phyloP scores from a whole-genome alignment of 30 jellyfish, hydroid and myxozoan genomes.

The Hydractinia symbiolongicarpus region DNA sequence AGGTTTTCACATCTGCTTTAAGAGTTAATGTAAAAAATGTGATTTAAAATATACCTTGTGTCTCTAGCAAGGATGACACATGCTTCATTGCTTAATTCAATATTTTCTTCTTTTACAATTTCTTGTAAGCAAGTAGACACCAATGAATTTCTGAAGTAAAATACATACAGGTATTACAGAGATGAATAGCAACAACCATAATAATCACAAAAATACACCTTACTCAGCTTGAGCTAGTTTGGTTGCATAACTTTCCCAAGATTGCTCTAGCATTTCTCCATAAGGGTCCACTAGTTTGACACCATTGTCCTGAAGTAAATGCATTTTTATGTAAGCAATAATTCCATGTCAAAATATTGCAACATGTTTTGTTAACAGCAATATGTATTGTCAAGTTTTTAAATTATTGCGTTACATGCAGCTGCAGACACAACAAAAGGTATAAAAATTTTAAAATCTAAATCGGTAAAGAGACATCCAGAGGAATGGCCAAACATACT shows the following conservation, averaged over 20 bases:
- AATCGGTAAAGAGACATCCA: too few relatives aligned
- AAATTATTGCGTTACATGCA: neutral
- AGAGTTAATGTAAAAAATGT: neutral
- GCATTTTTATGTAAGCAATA: neutral
- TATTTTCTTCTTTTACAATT: constrained; percentile 31
- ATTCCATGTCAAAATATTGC: neutral
- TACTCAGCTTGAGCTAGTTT: constrained; percentile 68
- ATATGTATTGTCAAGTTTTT: neutral
- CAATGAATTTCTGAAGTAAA: constrained; percentile 38
- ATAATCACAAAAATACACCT: neutral
- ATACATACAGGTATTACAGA: neutral
- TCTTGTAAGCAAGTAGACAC: constrained; percentile 33
- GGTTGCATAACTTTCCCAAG: constrained; percentile 94
- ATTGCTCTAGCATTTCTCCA: constrained; percentile 94
- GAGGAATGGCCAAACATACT: neutral
- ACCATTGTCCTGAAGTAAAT: constrained; percentile 84
- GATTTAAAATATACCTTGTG: constrained; percentile 49
- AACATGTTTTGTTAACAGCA: neutral
- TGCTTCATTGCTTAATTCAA: constrained; percentile 40
- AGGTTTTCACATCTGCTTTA: neutral
- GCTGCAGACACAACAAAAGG: too few relatives aligned
- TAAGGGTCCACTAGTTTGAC: constrained; percentile 81
- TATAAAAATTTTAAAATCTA: too few relatives aligned
- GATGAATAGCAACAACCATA: neutral
- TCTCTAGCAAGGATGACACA: constrained; percentile 77